Base-by-base conservation (phyloP, 2,888 invertebrate genomes). In the Diploptera punctata region DNA sequence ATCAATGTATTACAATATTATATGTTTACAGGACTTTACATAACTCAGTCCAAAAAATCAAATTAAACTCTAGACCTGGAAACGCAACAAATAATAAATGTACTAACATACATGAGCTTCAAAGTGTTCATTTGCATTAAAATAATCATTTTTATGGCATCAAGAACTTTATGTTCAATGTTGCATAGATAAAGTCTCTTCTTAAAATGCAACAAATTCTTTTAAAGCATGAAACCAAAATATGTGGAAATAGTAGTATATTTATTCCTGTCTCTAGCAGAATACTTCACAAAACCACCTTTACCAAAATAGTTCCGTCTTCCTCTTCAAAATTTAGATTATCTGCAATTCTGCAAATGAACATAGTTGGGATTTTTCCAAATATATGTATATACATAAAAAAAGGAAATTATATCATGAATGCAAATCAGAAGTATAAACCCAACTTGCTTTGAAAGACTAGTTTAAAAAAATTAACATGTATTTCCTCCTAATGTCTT, bases 371-470 rank as follows among this genome's bases (percentile, higher is more conserved):
- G 33, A n/a, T 43, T 38, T 57, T 54, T 18, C 7, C 54, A 54
- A 33, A 54, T 29, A 60, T 38, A 29, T 49, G 13, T 67, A 49
- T 29, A 67, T 67, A 26, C n/a, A 57, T 57, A 57, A 26, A 57
- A 57, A 57, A n/a, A n/a, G n/a, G n/a, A 47, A 7, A 57, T 29
- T 13, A 52, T 18, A 52, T n/a, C 26, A 26, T 49, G 49, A 65
- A 71, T 65, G 71, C 71, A 71, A 54, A 71, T 65, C 19, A 71
- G 54, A 71, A 71, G 49, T 67, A 43, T 49, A 67, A 71, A 70
- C 67, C 57, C 71, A 70, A 71, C 65, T 71, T 71, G 71, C 65
- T 65, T 52, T 67, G 71, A 71, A 71, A 71, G 71, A 71, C 71
- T 71, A 71, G 71, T 65, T 65, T 67, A 57, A 54, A 57, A 68